Evolutionary conservation across 2,888 invertebrate species (phyloP).

Genomic region (Trichopoda pennipes): DNA sequence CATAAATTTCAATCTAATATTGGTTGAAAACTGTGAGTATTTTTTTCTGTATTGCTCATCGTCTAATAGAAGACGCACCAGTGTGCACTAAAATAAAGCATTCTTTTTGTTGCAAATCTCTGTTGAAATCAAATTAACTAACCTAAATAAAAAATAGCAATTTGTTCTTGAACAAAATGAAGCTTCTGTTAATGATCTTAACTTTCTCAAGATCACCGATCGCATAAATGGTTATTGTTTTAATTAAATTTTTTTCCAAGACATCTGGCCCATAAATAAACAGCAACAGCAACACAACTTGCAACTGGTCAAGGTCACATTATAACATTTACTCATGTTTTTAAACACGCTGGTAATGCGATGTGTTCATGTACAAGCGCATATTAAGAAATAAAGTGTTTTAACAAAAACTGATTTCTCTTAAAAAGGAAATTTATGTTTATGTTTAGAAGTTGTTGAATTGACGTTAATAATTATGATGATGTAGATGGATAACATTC

Average conservation of each 20-base stretch:
- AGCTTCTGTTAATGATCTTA: slow-evolving; percentile 45
- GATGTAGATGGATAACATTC: slow-evolving; percentile 21
- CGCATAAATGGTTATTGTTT: slow-evolving; percentile 30
- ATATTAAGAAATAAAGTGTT: slow-evolving; percentile 41
- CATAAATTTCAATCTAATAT: no score
- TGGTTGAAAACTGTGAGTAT: no score
- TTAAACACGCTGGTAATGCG: slow-evolving; percentile 29
- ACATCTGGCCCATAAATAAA: slow-evolving; percentile 38
- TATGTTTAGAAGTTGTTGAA: not conserved
- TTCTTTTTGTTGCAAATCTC: not conserved
- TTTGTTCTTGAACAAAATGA: slow-evolving; percentile 20
- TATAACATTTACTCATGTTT: slow-evolving; percentile 41
- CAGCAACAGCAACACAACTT: slow-evolving; percentile 38
- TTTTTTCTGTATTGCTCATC: no score
- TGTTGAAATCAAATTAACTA: not conserved
- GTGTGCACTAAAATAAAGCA: no score
- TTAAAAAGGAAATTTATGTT: slow-evolving; percentile 66
- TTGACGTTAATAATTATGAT: slow-evolving; percentile 32
- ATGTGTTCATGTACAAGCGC: slow-evolving; percentile 10
- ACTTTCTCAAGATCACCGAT: slow-evolving; percentile 60
- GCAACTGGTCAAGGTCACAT: slow-evolving; percentile 65
- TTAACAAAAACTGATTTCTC: slow-evolving; percentile 62
- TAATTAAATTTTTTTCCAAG: slow-evolving; percentile 52
- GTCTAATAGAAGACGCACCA: no score
- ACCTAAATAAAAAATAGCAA: not conserved